Evolutionary conservation across 2,113 vertebrate species (phyloP).

Genomic region (Bufo gargarizans): DNA sequence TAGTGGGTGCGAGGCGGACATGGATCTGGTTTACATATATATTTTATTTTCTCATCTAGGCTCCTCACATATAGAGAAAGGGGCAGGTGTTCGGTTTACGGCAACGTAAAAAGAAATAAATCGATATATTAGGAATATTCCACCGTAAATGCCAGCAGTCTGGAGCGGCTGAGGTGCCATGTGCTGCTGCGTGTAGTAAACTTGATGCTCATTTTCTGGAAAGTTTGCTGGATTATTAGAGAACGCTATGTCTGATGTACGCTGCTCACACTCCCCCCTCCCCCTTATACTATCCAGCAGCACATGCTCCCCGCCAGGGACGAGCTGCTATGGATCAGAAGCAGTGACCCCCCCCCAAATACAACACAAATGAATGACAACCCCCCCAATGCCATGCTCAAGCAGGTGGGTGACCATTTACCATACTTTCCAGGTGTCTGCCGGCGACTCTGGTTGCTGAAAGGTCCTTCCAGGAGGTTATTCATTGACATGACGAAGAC

Average conservation of each 20-base stretch:
- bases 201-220: slow-evolving; percentile 38
- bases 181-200: slow-evolving; percentile 38
- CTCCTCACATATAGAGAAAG: not conserved
- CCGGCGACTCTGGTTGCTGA: slow-evolving; percentile 44
- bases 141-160: not conserved
- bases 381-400: not conserved
- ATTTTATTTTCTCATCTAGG: not conserved
- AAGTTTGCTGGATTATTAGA: slow-evolving; percentile 39
- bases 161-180: slow-evolving; percentile 10
- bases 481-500: slow-evolving; percentile 54
- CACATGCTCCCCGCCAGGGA: not conserved
- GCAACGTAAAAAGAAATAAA: not conserved
- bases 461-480: slow-evolving; percentile 56
- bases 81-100: not conserved
- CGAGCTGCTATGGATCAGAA: no score
- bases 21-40: not conserved
- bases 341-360: not conserved
- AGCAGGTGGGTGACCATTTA: slow-evolving; percentile 35
- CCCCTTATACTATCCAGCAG: not conserved
- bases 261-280: not conserved
- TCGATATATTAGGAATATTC: not conserved
- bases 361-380: not conserved
- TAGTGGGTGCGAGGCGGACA: not conserved
- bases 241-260: not conserved
- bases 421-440: slow-evolving; percentile 58